These are phyloP conservation scores for Pao palembangensis DNA, from an alignment of 2,113 vertebrate genomes.

Conservation along the genomic window DNA sequence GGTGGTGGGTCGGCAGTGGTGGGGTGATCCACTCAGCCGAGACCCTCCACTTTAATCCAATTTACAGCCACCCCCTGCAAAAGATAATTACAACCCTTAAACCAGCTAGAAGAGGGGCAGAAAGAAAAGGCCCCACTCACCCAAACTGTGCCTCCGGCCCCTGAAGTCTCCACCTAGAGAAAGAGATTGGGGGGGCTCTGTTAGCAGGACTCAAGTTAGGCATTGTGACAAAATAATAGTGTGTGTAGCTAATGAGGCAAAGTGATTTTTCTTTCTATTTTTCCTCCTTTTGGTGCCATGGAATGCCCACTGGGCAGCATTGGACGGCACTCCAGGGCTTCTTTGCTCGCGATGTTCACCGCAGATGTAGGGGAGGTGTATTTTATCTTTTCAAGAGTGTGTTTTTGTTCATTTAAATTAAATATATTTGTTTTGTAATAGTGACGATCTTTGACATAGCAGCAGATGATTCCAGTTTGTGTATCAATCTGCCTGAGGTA, in stretches of 20 bases:
- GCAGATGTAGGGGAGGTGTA: slow-evolving; percentile 58
- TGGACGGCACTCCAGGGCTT: slow-evolving; percentile 63
- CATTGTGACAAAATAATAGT: slow-evolving; percentile 74
- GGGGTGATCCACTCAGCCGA: slow-evolving; percentile 85
- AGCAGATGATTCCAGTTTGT: too few species aligned
- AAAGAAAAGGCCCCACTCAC: slow-evolving; percentile 79
- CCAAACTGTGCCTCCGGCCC: slow-evolving; percentile 80
- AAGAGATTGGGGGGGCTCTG: slow-evolving; percentile 67
- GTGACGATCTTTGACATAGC: too few species aligned
- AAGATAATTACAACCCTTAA: slow-evolving; percentile 94
- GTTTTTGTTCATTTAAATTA: neutral
- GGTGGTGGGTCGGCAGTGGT: neutral
- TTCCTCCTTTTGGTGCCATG: slow-evolving; percentile 47
- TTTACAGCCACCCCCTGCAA: slow-evolving; percentile 91
- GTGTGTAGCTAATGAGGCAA: slow-evolving; percentile 79
- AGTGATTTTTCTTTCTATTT: slow-evolving; percentile 56
- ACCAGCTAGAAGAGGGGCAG: slow-evolving; percentile 78
- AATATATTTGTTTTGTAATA: neutral
- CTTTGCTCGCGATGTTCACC: slow-evolving; percentile 58
- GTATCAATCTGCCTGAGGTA: neutral
- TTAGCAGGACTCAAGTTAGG: slow-evolving; percentile 71
- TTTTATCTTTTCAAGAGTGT: slow-evolving; percentile 48
- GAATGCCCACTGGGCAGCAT: slow-evolving; percentile 62
- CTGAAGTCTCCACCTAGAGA: slow-evolving; percentile 78
- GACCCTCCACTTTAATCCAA: slow-evolving; percentile 94